Evolutionary conservation across 2,113 vertebrate species (phyloP), one percentile per base, ranked within the genome.

Genomic region (Ranitomeya variabilis): DNA sequence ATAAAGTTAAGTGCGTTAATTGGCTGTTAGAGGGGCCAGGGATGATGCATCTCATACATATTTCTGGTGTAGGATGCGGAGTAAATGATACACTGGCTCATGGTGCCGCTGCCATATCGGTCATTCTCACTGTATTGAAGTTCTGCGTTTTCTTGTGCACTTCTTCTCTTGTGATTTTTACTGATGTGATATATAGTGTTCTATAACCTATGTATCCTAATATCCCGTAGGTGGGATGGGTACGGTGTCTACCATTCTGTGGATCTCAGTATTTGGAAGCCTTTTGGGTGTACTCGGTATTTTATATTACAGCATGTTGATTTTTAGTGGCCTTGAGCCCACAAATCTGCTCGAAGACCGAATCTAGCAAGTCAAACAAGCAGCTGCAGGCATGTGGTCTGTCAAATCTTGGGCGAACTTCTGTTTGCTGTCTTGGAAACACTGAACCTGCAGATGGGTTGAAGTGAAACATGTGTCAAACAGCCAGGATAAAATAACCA

Each of bases 1-100:
- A 91, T 54, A 91, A 90, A 91, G 89, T 92, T 86, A 90, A 89
- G 80, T 91, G 91, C 90, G 51, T 81, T 91, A 91, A 90, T 94
- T 89, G 86, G 90, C 91, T 86, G 51, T 31, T 89, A 86, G 90
- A 90, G 90, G 85, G 60, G 71, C 80, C 57, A 67, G 69, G 84
- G 81, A 37, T 89, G 59, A 57, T 80, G 15, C 69, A 89, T 84
- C n/a, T 59, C 57, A 26, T 81, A 77, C 52, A 19, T 60, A n/a
- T 37, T 88, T 76, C 79, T 88, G 80, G 23, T 82, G 54, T 52
- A 23, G 26, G 14, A 6, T 45, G 21, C 60, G 45, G 31, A 23
- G 26, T 74, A 16, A 45, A 45, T 45, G 5, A 45, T 45, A 45
- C 3, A 45, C 37, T 45, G 3, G 37, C 37, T 45, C 37, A 45